These are phyloP conservation scores for Heteromormyrus szaboi DNA, from an alignment of 2,797 vertebrate genomes.

Conservation along the genomic window DNA sequence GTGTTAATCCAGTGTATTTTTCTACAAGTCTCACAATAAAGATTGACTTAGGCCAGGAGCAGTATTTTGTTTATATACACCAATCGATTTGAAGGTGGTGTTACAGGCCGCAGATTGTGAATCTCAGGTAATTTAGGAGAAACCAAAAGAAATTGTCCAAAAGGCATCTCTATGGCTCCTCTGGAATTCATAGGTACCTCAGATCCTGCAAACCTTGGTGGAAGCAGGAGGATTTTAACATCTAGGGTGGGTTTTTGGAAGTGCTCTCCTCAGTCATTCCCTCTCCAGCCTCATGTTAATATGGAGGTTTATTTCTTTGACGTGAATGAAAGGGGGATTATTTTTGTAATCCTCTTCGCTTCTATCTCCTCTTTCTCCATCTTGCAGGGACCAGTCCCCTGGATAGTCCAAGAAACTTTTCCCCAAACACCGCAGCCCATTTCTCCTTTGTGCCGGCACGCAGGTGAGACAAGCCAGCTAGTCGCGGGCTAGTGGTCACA, in stretches of 20 bases:
- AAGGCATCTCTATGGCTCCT: neutral
- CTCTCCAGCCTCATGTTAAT: neutral
- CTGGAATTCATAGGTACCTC: neutral
- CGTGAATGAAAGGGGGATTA: neutral
- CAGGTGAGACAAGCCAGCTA: constrained; percentile 68
- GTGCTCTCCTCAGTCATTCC: neutral
- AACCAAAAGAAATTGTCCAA: neutral
- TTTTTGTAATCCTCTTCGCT: constrained; percentile 6
- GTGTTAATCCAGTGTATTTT: neutral
- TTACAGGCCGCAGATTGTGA: neutral
- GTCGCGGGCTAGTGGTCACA: neutral
- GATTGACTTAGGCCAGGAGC: neutral
- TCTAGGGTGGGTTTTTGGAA: neutral
- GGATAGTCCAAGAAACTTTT: constrained; percentile 95
- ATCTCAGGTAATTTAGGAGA: neutral
- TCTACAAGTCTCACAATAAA: neutral
- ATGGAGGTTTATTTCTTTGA: neutral
- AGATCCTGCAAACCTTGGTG: neutral
- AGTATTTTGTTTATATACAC: neutral
- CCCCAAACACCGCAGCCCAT: constrained; percentile 86
- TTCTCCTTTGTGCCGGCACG: constrained; percentile 92
- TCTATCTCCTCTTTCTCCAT: constrained; percentile 35
- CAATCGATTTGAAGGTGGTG: neutral
- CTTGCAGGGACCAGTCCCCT: constrained; percentile 83
- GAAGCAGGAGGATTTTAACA: neutral